Conservation (phyloP, 2,888 invertebrate species). For the Crossocerus cetratus region DNA sequence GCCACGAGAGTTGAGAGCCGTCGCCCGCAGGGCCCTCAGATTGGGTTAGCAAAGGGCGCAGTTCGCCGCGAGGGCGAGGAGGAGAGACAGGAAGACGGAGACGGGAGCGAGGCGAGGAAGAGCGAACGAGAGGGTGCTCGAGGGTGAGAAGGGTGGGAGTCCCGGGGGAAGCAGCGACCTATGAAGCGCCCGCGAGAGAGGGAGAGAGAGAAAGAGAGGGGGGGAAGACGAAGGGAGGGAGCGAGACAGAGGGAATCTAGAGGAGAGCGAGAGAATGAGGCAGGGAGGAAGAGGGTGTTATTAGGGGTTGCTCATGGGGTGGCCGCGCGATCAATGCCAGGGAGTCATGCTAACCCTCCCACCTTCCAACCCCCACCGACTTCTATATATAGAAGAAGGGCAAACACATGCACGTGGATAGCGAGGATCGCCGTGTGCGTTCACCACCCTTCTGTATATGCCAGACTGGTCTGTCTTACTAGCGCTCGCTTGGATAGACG, state of each 20-base stretch:
- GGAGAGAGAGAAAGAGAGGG: conserved; percentile 13
- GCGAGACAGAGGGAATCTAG: conserved; percentile 22
- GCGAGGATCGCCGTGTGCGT: background rate
- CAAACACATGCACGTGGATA: conserved; percentile 36
- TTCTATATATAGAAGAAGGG: conserved; percentile 59
- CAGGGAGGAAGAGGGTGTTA: conserved; percentile 68
- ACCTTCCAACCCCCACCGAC: conserved; percentile 28
- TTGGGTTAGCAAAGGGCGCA: conserved; percentile 69
- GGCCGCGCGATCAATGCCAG: conserved; percentile 75
- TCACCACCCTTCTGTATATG: too few relatives aligned
- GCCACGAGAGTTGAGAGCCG: conserved; percentile 55
- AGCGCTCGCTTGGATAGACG: too few relatives aligned
- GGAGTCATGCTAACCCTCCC: conserved; percentile 72
- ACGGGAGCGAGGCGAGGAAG: too few relatives aligned
- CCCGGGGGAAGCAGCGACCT: background rate
- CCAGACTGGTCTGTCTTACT: background rate
- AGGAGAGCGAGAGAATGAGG: conserved; percentile 26
- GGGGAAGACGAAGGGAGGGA: conserved; percentile 34
- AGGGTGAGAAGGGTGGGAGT: too few relatives aligned
- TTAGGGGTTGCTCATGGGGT: conserved; percentile 76
- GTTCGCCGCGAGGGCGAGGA: too few relatives aligned
- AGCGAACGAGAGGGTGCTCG: too few relatives aligned
- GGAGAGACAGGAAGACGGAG: too few relatives aligned
- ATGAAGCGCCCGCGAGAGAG: background rate
- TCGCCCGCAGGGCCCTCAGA: conserved; percentile 62